Evolutionary conservation across 1,140 invertebrate genomes (phyloP).

Genomic region (Hydropsyche tenuis): DNA sequence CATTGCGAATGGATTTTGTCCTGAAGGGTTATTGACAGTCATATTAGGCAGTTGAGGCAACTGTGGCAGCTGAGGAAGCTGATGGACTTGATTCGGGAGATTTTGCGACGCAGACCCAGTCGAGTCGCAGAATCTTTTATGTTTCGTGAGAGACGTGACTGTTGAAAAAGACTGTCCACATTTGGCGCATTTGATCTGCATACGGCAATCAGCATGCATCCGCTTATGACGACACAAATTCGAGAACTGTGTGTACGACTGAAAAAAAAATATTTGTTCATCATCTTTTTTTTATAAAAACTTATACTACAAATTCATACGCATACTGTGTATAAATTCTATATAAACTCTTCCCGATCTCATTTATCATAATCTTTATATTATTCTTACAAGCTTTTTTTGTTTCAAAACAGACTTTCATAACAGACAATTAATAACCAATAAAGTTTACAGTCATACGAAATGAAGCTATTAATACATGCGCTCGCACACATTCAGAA

Average conservation of each 20-base stretch:
- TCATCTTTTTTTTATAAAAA: not conserved
- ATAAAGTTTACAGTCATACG: too few species aligned
- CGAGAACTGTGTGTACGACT: slow-evolving; percentile 99
- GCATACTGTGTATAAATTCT: not conserved
- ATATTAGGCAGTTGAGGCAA: slow-evolving; percentile 60
- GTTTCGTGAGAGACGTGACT: slow-evolving; percentile 81
- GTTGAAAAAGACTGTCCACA: slow-evolving; percentile 92
- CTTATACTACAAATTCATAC: not conserved
- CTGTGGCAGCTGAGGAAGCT: slow-evolving; percentile 59
- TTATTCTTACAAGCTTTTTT: too few species aligned
- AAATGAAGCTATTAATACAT: too few species aligned
- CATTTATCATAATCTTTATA: too few species aligned
- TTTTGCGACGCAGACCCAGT: slow-evolving; percentile 59
- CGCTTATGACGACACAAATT: slow-evolving; percentile 99
- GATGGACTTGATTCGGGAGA: slow-evolving; percentile 58
- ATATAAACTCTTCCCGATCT: too few species aligned
- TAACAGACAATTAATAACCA: too few species aligned
- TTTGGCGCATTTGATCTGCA: slow-evolving; percentile 89
- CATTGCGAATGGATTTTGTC: slow-evolving; percentile 72
- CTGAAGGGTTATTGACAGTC: slow-evolving; percentile 62
- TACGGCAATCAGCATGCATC: slow-evolving; percentile 93
- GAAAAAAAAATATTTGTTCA: slow-evolving; percentile 60
- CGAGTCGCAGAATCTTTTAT: slow-evolving; percentile 84
- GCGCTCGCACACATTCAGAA: too few species aligned
- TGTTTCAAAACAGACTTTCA: too few species aligned